Evolutionary conservation across 2,888 invertebrate genomes (phyloP).

Genomic region (Luffia ferchaultella): DNA sequence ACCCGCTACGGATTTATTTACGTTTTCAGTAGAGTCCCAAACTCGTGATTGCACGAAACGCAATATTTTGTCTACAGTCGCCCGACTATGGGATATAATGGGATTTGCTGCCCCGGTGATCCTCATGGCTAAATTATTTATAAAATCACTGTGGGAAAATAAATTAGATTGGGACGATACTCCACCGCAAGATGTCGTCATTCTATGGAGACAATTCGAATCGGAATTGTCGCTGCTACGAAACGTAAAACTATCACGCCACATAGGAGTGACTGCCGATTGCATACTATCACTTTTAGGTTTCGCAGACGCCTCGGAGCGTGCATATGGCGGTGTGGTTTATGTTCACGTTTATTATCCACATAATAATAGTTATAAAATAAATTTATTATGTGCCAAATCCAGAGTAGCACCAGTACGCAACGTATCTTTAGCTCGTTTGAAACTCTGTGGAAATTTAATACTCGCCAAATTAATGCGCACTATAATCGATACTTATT

Average conservation of each 20-base stretch:
- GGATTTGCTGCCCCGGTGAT: slow-evolving; percentile 1
- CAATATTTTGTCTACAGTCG: slow-evolving; percentile 10
- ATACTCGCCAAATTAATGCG: background rate
- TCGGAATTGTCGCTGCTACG: background rate
- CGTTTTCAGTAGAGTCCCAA: background rate
- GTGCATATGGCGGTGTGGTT: slow-evolving; percentile 2
- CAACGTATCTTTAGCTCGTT: background rate
- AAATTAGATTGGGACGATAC: slow-evolving; percentile 7
- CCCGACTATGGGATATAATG: background rate
- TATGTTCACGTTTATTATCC: background rate
- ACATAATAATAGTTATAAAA: background rate
- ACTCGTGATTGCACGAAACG: slow-evolving; percentile 13
- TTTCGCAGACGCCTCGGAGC: slow-evolving; percentile 1
- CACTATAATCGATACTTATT: background rate
- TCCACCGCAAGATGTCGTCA: background rate
- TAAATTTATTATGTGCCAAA: slow-evolving; percentile 1
- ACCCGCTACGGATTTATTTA: background rate
- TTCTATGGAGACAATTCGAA: background rate
- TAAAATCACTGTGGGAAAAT: background rate
- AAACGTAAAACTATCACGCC: background rate
- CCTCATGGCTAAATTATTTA: slow-evolving; percentile 5
- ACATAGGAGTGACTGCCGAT: background rate
- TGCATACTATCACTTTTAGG: background rate
- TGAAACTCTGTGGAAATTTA: background rate
- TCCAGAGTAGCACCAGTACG: background rate